A percentile compares a stretch with the other conserved stretches of the same genome.
These are phyloP conservation scores for Gasterosteus aculeatus DNA, from an alignment of 2,113 vertebrate genomes.

Conservation along the genomic window DNA sequence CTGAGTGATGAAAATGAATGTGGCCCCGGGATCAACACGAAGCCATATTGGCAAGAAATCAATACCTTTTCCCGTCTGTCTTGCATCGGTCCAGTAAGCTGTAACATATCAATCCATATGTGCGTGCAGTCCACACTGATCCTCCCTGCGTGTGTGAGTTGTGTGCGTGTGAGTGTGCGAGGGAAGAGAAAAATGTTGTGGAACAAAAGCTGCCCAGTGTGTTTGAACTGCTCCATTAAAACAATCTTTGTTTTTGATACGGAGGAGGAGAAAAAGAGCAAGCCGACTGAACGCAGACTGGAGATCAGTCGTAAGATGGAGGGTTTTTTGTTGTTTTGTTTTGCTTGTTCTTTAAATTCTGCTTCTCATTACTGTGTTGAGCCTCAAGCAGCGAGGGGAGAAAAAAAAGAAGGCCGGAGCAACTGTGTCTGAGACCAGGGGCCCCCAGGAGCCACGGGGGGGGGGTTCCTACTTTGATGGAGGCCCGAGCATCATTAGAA, in stretches of 20 bases:
- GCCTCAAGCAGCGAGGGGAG: constrained; percentile 68
- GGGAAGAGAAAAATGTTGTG: constrained; percentile 58
- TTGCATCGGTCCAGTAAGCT: constrained; percentile 73
- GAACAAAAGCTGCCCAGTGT: constrained; percentile 72
- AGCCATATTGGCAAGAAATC: constrained; percentile 78
- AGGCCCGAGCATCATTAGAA: constrained; percentile 83
- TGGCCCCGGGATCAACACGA: constrained; percentile 71
- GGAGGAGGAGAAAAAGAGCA: constrained; percentile 63
- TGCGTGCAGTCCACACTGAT: constrained; percentile 60
- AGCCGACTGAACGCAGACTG: constrained; percentile 73
- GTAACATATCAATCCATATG: constrained; percentile 76
- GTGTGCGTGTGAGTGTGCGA: constrained; percentile 21
- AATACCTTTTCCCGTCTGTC: constrained; percentile 63
- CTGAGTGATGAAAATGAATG: constrained; percentile 73
- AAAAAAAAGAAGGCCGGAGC: constrained; percentile 58
- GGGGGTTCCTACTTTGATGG: constrained; percentile 80
- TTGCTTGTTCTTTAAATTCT: constrained; percentile 74
- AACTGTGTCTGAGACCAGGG: constrained; percentile 74
- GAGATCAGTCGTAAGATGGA: constrained; percentile 73
- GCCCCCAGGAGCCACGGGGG: constrained; percentile 72
- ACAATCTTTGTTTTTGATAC: constrained; percentile 78
- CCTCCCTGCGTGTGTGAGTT: constrained; percentile 38
- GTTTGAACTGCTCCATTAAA: constrained; percentile 79
- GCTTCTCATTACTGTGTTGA: constrained; percentile 75
- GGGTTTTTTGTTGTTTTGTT: constrained; percentile 70